A percentile compares a stretch with the other conserved stretches of the same genome.
These are phyloP conservation scores for Bombus superbus DNA, from an alignment of 1,140 invertebrate species.

Conservation along the genomic window DNA sequence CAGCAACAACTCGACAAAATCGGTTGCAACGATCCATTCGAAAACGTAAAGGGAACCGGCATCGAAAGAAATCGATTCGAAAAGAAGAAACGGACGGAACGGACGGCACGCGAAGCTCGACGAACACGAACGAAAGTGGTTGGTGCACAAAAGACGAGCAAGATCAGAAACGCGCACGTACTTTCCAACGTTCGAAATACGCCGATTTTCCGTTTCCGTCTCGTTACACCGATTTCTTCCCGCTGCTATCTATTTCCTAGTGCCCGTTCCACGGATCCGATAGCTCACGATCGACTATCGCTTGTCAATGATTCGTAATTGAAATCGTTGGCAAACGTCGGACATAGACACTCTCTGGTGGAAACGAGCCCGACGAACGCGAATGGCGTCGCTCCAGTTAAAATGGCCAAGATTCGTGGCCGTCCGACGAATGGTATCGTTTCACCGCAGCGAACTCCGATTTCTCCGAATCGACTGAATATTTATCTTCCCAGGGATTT, in stretches of 20 bases:
- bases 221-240: not conserved
- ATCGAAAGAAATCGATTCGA: not conserved
- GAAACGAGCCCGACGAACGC: not conserved
- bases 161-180: too few relatives aligned
- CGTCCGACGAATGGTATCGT: constrained; percentile 5
- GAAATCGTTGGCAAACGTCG: constrained; percentile 13
- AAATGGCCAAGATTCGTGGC: not conserved
- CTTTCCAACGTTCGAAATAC: too few relatives aligned
- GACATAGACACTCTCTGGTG: not conserved
- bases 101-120: too few relatives aligned
- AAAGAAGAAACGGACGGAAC: too few relatives aligned
- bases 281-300: not conserved
- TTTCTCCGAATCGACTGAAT: constrained; percentile 10
- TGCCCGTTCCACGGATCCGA: not conserved
- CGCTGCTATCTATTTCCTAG: not conserved
- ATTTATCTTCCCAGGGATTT: not conserved
- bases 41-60: not conserved
- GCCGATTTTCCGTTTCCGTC: too few relatives aligned
- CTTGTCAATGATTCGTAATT: constrained; percentile 25
- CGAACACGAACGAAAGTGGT: too few relatives aligned
- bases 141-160: too few relatives aligned
- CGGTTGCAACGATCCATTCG: not conserved
- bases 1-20: not conserved
- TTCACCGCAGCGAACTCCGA: not conserved
- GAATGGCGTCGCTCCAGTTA: constrained; percentile 9